Base-by-base conservation (phyloP, 2,888 invertebrate genomes). In the Petrolisthes manimaculis region DNA sequence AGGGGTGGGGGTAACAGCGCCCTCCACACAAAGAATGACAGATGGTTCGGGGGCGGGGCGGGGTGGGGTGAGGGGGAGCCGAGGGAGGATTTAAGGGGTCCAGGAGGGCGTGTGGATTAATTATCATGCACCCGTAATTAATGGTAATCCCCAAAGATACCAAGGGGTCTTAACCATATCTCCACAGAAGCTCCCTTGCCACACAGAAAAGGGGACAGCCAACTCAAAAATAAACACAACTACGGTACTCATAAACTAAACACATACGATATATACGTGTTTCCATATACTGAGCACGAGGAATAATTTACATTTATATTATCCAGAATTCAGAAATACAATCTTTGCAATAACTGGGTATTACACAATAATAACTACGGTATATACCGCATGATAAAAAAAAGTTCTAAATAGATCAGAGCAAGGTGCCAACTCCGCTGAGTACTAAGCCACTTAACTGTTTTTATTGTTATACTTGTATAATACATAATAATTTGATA, bases 1-100 rank as follows among this genome's bases (percentile, higher is more conserved):
- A 21, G 14, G 78, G 51, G 78, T 18, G 53, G 53, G 83, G 74
- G 37, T 67, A 80, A 56, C 61, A 37, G 37, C 67, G 21, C 53
- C 83, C 77, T 75, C 86, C 83, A 77, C 86, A 82, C 83, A 86
- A 86, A 86, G 86, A 86, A 86, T 86, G 86, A 86, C 86, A 86
- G 86, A 86, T 86, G 86, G 86, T 53, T 83, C 5, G 69, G n/a
- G 82, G 82, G 86, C 74, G 75, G 78, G 86, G 83, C 55, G 74
- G 86, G 75, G 86, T 83, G 21, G 67, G 83, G 86, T 75, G 82
- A 86, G 77, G 82, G 74, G 86, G 83, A 74, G 67, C 67, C 51
- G 18, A 24, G 24, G 78, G 8, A 21, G 82, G 86, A 74, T 75
- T 83, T 82, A 83, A 75, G 83, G 86, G 83, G 71, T 67, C 56